A percentile compares a stretch with the other conserved stretches of the same genome.
These are phyloP conservation scores for Fissipunctia ypsillon DNA, from an alignment of 2,888 invertebrate species.

Conservation along the genomic window DNA sequence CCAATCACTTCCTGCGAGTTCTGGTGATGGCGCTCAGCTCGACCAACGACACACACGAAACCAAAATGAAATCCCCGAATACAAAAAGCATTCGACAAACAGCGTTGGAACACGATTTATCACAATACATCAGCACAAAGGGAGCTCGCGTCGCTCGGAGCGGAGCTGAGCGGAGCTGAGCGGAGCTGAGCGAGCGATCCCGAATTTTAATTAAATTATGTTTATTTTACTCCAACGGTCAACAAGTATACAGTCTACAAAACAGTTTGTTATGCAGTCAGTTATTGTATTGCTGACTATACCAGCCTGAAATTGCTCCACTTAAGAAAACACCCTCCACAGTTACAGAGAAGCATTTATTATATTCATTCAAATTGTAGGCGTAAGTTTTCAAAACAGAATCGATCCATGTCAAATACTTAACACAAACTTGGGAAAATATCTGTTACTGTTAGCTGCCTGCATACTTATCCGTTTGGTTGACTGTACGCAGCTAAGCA, in stretches of 20 bases:
- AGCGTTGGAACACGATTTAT: slow-evolving; percentile 42
- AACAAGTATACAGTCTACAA: slow-evolving; percentile 36
- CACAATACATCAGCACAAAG: slow-evolving; percentile 61
- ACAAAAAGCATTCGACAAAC: slow-evolving; percentile 49
- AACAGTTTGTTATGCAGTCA: slow-evolving; percentile 1
- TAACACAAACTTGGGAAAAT: neutral
- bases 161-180: slow-evolving; percentile 20
- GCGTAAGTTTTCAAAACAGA: neutral
- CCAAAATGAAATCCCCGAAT: slow-evolving; percentile 48
- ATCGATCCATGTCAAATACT: neutral
- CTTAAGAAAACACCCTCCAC: neutral
- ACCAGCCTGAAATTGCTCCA: neutral
- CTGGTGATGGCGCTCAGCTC: slow-evolving; percentile 21
- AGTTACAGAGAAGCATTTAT: neutral
- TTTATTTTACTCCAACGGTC: slow-evolving; percentile 49
- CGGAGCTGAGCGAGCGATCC: slow-evolving; percentile 35
- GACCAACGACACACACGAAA: slow-evolving; percentile 22
- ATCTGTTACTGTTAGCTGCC: neutral
- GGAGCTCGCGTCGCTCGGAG: slow-evolving; percentile 35
- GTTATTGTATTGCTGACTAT: no score
- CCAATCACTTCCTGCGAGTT: slow-evolving; percentile 13
- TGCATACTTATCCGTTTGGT: neutral
- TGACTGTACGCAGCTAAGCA: slow-evolving; percentile 12
- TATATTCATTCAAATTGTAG: neutral
- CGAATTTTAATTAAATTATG: slow-evolving; percentile 61